Conservation (phyloP, 2,888 invertebrate genomes). For the Archips xylosteana region DNA sequence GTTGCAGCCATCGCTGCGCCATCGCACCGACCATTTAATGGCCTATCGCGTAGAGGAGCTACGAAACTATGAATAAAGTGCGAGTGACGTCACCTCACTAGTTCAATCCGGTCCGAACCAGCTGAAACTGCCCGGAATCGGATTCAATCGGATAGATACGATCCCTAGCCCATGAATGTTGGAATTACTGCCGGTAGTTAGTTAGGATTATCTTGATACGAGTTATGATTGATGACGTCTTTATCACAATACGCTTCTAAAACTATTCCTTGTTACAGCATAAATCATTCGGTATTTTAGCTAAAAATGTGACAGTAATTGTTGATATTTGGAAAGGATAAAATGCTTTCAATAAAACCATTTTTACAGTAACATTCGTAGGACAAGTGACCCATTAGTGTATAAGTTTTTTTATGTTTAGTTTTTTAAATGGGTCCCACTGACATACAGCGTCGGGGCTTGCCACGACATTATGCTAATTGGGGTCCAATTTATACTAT, state of each 20-base stretch:
- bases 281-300: neutral
- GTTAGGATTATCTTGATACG: constrained; percentile 24
- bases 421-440: too few species aligned
- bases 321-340: neutral
- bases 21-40: too few species aligned
- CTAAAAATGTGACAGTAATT: neutral
- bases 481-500: too few species aligned
- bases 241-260: neutral
- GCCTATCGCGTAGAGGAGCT: too few species aligned
- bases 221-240: constrained; percentile 29
- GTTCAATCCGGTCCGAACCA: neutral
- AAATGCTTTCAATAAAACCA: neutral
- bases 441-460: too few species aligned
- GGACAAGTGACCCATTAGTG: too few species aligned
- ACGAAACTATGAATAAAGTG: neutral
- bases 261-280: neutral
- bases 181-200: constrained; percentile 34
- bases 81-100: neutral
- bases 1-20: too few species aligned
- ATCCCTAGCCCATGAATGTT: constrained; percentile 22
- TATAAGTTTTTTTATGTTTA: too few species aligned
- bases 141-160: constrained; percentile 24
- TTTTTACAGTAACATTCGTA: neutral
- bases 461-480: too few species aligned
- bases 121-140: constrained; percentile 8